Evolutionary conservation across 2,113 vertebrate species (phyloP).

Genomic region (Megaptera novaeangliae): DNA sequence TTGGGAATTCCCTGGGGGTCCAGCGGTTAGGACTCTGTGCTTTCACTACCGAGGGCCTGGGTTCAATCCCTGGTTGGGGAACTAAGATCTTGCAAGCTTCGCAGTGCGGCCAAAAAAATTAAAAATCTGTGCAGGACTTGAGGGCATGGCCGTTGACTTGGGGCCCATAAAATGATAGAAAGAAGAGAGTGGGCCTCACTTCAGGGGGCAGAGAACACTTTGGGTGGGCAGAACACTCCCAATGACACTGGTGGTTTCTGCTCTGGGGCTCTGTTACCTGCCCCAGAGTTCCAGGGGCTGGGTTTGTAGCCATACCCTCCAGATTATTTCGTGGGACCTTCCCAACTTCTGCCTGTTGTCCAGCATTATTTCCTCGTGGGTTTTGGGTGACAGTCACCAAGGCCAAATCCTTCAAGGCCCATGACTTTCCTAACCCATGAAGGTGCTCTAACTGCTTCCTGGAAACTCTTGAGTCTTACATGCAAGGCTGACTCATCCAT

Average conservation of each 20-base stretch:
- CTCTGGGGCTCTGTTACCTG: too few species aligned
- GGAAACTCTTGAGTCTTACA: neutral
- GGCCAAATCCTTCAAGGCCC: neutral
- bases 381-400: neutral
- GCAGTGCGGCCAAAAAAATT: too few species aligned
- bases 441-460: neutral
- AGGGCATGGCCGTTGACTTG: neutral
- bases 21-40: too few species aligned
- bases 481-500: rapidly evolving
- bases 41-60: too few species aligned
- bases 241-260: rapidly evolving
- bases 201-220: neutral
- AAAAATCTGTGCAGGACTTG: neutral
- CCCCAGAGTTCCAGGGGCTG: neutral
- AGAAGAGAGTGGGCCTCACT: neutral
- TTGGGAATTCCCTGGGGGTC: too few species aligned
- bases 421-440: neutral
- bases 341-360: neutral
- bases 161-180: neutral
- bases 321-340: neutral
- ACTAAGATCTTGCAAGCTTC: too few species aligned
- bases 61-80: too few species aligned
- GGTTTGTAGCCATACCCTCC: neutral
- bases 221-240: rapidly evolving
- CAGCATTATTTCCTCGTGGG: neutral